Percentiles rank a stretch among this genome's conserved stretches.
Conservation (phyloP, 2,888 invertebrate species). For the Ypsolopha sequella region DNA sequence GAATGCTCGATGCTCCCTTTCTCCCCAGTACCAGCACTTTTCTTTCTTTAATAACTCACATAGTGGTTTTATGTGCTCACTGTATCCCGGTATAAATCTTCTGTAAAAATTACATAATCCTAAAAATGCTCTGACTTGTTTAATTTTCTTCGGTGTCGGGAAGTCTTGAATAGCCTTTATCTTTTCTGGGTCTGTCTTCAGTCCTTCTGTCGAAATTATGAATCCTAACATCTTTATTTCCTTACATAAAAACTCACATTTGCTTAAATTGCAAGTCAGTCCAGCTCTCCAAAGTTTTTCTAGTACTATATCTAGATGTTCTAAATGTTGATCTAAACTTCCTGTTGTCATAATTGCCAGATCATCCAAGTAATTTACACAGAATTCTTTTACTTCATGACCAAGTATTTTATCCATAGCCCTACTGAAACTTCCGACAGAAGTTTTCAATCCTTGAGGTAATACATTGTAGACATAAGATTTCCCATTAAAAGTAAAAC, state of each 20-base stretch:
- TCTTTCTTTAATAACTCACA: too few species aligned
- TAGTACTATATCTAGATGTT: conserved; percentile 7
- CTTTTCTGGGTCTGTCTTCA: conserved; percentile 8
- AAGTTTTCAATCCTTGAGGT: too few species aligned
- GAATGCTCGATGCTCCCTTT: conserved; percentile 4
- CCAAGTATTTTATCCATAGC: conserved; percentile 9
- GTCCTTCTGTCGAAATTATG: conserved; percentile 5
- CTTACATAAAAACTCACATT: conserved; percentile 7
- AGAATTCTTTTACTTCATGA: conserved; percentile 7
- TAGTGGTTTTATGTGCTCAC: too few species aligned
- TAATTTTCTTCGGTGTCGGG: conserved; percentile 15
- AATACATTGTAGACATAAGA: too few species aligned
- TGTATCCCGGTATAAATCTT: conserved; percentile 5
- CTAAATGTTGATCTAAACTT: too few species aligned
- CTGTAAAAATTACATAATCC: conserved; percentile 7
- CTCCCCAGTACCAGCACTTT: too few species aligned
- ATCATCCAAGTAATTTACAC: conserved; percentile 12
- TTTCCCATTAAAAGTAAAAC: conserved; percentile 9
- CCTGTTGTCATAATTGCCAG: too few species aligned
- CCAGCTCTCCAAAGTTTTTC: conserved; percentile 3
- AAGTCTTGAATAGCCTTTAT: conserved; percentile 17
- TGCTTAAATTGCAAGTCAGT: conserved; percentile 8
- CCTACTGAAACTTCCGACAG: too few species aligned
- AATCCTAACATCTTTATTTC: conserved; percentile 9
- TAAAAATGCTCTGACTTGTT: conserved; percentile 16